Evolutionary conservation across 2,888 invertebrate genomes (phyloP), one percentile per base, ranked within the genome.

Genomic region (Dorcus parallelipipedus): DNA sequence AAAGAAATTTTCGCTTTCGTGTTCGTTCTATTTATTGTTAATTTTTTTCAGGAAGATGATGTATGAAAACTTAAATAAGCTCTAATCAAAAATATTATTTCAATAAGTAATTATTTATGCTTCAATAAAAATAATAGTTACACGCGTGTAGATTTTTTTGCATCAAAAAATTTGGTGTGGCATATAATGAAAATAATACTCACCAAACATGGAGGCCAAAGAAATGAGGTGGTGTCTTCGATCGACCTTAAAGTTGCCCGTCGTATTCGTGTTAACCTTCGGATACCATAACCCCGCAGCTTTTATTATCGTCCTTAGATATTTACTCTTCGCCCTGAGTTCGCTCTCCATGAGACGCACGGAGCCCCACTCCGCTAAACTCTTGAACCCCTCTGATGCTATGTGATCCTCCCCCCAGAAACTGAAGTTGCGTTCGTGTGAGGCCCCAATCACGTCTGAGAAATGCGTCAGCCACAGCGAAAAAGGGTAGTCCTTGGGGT

Each of bases 401-500:
- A 87, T 86, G 63, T 88, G 87, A 3, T 93, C 93, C 73, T 93
- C 92, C 40, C 90, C 89, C 97, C 97, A 98, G 74, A 97, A 96
- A 48, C 89, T 86, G 70, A 90, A 92, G 75, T 94, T 93, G 45
- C 86, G 84, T 33, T 90, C 90, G 73, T 99, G 98, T 0, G 96
- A 91, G 26, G 95, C 96, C 1, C 96, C 97, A 70, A 99, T 92
- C 9, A 99, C 87, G 77, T 98, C 97, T 0, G 97, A 97, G 82
- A 98, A 99, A 79, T 97, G 96, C 0, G 96, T 93, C 61, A 95
- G 79, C 90, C 94, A 95, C 62, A 91, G 81, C 42, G 93, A 91
- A 72, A 85, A 86, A 0, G 98, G 98, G 79, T 93, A 99, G 78
- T 97, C 91, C 79, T 92, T 97, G 0, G 98, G 97, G 77, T 99